Evolutionary conservation across 2,113 vertebrate species (phyloP).

Genomic region (Anguilla rostrata): DNA sequence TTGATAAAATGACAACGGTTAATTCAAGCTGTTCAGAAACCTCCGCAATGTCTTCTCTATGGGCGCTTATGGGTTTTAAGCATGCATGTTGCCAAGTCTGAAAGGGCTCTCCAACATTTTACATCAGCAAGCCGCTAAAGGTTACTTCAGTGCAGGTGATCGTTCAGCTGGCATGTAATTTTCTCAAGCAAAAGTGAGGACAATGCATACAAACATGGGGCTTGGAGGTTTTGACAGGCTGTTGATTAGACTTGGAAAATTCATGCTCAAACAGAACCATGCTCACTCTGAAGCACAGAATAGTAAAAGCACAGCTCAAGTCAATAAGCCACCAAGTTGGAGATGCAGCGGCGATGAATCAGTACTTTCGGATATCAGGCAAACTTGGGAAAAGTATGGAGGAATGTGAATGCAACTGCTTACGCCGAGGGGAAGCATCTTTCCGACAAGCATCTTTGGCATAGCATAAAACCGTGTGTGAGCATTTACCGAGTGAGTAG

Average conservation of each 20-base stretch:
- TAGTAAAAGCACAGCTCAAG: neutral
- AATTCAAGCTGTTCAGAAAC: neutral
- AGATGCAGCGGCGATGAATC: neutral
- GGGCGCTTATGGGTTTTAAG: neutral
- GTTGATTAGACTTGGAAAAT: neutral
- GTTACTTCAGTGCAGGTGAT: neutral
- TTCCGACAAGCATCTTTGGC: neutral
- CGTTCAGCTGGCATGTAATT: neutral
- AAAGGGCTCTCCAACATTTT: conserved; percentile 11
- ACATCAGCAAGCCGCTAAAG: neutral
- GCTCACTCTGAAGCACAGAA: neutral
- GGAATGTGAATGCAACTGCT: neutral
- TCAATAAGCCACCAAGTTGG: neutral
- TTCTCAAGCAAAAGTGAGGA: neutral
- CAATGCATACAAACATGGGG: neutral
- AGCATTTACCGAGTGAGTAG: neutral
- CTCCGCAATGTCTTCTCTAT: neutral
- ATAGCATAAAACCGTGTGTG: neutral
- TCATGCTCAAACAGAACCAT: neutral
- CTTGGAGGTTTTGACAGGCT: neutral
- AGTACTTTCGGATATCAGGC: neutral
- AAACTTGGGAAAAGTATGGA: neutral
- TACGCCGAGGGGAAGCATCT: neutral
- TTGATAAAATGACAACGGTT: neutral
- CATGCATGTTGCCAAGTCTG: neutral